A percentile compares a stretch with the other conserved stretches of the same genome.
Conservation (phyloP, 2,113 vertebrate species). For the Rhinopithecus roxellana region DNA sequence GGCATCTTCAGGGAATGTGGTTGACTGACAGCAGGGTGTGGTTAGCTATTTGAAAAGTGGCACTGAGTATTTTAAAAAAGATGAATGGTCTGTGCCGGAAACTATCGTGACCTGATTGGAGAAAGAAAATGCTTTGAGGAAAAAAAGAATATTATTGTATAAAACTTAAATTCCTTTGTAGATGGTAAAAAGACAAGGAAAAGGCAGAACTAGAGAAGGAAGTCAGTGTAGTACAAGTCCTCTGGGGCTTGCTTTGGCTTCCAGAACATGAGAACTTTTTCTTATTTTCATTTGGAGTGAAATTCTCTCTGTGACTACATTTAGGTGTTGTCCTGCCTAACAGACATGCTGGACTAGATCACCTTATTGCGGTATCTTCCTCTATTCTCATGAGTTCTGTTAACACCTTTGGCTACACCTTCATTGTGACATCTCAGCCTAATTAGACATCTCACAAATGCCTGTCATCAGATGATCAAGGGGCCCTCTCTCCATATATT, state of each 20-base stretch:
- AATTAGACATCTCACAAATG: neutral
- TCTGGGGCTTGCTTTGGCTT: neutral
- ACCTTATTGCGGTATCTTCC: neutral
- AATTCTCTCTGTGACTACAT: neutral
- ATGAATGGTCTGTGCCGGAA: neutral
- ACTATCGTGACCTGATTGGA: neutral
- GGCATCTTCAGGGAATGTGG: neutral
- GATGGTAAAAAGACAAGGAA: neutral
- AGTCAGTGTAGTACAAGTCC: neutral
- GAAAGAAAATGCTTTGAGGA: neutral
- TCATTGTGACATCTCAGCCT: neutral
- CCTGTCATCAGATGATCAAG: neutral
- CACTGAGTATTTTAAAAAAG: neutral
- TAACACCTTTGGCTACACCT: neutral
- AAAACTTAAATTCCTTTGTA: constrained; percentile 56
- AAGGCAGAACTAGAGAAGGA: neutral
- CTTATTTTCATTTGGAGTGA: neutral
- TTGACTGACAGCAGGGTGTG: neutral
- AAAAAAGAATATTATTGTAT: neutral
- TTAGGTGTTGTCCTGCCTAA: neutral
- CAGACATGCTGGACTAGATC: neutral
- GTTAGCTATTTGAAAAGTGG: constrained; percentile 2
- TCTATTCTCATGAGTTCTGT: neutral
- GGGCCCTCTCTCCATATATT: neutral
- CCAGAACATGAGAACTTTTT: neutral